phyloP scores from a whole-genome alignment of 2,113 vertebrate genomes.

The Felis catus region DNA sequence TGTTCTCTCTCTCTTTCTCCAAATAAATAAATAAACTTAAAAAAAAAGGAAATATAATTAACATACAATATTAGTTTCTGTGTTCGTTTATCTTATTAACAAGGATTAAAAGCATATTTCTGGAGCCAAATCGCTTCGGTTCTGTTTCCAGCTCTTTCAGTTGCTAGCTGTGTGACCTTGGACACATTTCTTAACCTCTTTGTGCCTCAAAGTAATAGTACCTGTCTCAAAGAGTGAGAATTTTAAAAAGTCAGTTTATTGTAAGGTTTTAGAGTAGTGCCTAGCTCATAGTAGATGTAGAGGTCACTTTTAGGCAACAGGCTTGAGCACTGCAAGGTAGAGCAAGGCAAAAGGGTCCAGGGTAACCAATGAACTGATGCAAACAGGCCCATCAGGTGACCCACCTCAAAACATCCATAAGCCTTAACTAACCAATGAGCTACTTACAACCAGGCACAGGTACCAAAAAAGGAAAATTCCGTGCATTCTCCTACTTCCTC shows the following conservation, averaged over 20 bases:
- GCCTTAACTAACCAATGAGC: neutral
- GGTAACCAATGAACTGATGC: neutral
- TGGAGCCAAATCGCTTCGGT: neutral
- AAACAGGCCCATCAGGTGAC: neutral
- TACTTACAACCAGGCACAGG: neutral
- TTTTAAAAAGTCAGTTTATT: neutral
- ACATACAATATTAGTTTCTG: neutral
- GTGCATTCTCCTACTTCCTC: neutral
- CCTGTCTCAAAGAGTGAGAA: neutral
- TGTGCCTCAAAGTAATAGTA: neutral
- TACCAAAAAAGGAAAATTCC: neutral
- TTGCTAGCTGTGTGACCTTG: neutral
- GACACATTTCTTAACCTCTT: neutral
- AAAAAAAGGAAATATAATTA: neutral
- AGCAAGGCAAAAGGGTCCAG: neutral
- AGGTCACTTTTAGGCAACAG: neutral
- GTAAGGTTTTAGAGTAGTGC: neutral
- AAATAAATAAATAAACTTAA: too few relatives aligned
- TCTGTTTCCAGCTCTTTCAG: neutral
- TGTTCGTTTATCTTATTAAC: neutral
- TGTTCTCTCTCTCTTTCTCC: too few relatives aligned
- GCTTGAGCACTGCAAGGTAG: neutral
- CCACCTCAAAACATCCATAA: neutral
- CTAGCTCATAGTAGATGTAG: neutral
- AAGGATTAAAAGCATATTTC: neutral